These are phyloP conservation scores for Acrobasis suavella DNA, from an alignment of 2,888 invertebrate species.

Conservation along the genomic window DNA sequence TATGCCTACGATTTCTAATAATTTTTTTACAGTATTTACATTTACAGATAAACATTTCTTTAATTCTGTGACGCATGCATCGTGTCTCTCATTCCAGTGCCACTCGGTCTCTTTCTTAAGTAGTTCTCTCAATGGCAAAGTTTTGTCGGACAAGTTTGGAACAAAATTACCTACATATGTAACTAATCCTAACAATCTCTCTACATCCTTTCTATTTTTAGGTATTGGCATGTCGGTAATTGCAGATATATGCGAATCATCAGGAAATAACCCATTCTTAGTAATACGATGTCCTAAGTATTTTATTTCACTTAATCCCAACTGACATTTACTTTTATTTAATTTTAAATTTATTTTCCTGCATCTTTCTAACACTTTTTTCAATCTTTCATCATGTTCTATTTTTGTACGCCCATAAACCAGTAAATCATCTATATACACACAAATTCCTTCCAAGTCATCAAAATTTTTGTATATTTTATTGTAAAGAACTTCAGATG, in stretches of 20 bases:
- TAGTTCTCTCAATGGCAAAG: constrained; percentile 29
- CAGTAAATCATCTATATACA: constrained; percentile 24
- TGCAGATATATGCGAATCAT: constrained; percentile 30
- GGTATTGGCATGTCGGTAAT: constrained; percentile 35
- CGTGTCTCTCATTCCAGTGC: constrained; percentile 32
- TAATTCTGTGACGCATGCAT: constrained; percentile 24
- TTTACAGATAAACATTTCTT: constrained; percentile 13
- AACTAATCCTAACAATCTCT: constrained; percentile 34
- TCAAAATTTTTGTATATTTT: constrained; percentile 16
- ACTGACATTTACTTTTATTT: neutral
- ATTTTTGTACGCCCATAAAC: constrained; percentile 20
- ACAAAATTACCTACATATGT: constrained; percentile 36
- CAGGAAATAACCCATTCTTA: constrained; percentile 23
- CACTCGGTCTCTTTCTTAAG: constrained; percentile 33
- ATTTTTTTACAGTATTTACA: neutral
- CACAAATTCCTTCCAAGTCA: constrained; percentile 23
- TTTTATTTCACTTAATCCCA: neutral
- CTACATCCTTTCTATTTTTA: constrained; percentile 31
- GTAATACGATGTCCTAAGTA: neutral
- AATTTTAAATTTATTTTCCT: constrained; percentile 4
- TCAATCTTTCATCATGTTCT: constrained; percentile 23
- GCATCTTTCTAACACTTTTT: constrained; percentile 20
- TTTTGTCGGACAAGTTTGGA: constrained; percentile 35
- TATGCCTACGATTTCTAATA: neutral
- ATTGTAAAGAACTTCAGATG: neutral